These are phyloP conservation scores for Acronicta alni DNA, from an alignment of 2,888 invertebrate species.

Conservation along the genomic window DNA sequence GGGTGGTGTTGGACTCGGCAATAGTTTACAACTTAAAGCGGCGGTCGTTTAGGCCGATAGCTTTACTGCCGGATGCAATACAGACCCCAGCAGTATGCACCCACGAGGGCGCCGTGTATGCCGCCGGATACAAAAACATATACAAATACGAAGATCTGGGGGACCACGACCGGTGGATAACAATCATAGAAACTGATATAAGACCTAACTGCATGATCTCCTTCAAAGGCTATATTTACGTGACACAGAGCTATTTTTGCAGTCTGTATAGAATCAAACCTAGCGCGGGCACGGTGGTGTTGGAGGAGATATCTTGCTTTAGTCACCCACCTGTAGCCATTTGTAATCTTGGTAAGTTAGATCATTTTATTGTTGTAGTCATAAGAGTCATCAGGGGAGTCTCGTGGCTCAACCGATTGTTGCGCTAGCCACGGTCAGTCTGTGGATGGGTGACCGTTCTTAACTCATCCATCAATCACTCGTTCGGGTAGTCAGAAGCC, in stretches of 20 bases:
- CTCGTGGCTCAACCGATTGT: too few species aligned
- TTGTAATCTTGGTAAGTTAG: slow-evolving; percentile 73
- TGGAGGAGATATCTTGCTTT: slow-evolving; percentile 67
- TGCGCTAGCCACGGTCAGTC: background rate
- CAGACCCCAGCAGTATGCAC: slow-evolving; percentile 78
- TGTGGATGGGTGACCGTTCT: too few species aligned
- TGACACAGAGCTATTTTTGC: slow-evolving; percentile 76
- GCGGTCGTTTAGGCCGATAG: slow-evolving; percentile 69
- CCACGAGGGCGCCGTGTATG: slow-evolving; percentile 72
- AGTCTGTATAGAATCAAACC: slow-evolving; percentile 76
- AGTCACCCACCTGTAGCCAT: slow-evolving; percentile 70
- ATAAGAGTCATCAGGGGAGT: too few species aligned
- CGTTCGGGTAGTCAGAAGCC: too few species aligned
- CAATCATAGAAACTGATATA: slow-evolving; percentile 65
- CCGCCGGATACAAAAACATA: slow-evolving; percentile 72
- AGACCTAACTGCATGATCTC: slow-evolving; percentile 71
- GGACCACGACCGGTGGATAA: slow-evolving; percentile 66
- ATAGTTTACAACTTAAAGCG: slow-evolving; percentile 75
- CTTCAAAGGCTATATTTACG: slow-evolving; percentile 75
- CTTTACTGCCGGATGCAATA: slow-evolving; percentile 75
- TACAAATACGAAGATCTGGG: slow-evolving; percentile 71
- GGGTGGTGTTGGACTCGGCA: slow-evolving; percentile 74
- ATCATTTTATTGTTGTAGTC: too few species aligned
- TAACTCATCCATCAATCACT: too few species aligned
- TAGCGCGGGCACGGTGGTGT: slow-evolving; percentile 58